Conservation (phyloP, 2,113 vertebrate genomes). For the Capreolus pygargus region DNA sequence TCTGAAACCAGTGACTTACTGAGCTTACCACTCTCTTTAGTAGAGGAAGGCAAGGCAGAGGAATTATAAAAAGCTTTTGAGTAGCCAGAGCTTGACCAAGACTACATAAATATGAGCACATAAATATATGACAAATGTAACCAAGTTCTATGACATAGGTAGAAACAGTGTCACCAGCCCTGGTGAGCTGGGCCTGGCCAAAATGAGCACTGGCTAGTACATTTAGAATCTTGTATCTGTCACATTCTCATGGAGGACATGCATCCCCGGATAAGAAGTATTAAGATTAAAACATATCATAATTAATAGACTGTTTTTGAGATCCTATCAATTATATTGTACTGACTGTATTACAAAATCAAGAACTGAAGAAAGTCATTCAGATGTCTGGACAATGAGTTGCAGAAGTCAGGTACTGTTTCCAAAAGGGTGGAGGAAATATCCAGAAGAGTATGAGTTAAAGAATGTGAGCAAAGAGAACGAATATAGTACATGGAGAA, state of each 20-base stretch:
- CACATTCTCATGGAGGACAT: background rate
- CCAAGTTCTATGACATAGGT: background rate
- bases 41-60: background rate
- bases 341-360: conserved; percentile 38
- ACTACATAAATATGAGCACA: background rate
- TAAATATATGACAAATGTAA: background rate
- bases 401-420: conserved; percentile 6
- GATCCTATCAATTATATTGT: conserved; percentile 37
- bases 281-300: conserved; percentile 9
- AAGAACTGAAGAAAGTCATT: conserved; percentile 47
- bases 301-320: background rate
- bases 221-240: background rate
- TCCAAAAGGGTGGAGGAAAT: background rate
- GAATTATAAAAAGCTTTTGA: background rate
- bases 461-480: background rate
- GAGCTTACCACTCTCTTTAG: background rate
- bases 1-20: background rate
- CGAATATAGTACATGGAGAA: background rate
- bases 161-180: background rate
- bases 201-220: background rate
- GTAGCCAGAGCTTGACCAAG: background rate
- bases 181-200: background rate
- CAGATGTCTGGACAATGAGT: conserved; percentile 38
- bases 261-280: background rate
- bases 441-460: conserved; percentile 27